Base-by-base conservation (phyloP, 2,888 invertebrate genomes). In the Scaeva pyrastri region DNA sequence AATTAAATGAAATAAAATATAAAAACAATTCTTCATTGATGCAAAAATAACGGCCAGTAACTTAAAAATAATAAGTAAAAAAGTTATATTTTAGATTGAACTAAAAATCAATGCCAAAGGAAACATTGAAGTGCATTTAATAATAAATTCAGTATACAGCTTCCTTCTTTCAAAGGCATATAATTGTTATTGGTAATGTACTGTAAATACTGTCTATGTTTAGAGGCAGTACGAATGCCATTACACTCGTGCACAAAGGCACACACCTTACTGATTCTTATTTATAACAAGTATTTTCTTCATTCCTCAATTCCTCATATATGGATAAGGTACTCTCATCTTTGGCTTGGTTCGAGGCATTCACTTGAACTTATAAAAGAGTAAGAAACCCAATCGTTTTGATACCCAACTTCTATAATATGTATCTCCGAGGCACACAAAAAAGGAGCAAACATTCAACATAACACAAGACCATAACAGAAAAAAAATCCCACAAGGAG, bases 181-280 rank as follows among this genome's bases (percentile, higher is more conserved):
- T n/a, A n/a, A n/a, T 48, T 48, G 3, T 48, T 48, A 19, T 19
- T 48, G 19, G 10, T 48, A 19, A 0, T 16, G 10, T 11, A n/a
- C n/a, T n/a, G n/a, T n/a, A n/a, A n/a, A n/a, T n/a, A n/a, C n/a
- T n/a, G n/a, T n/a, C n/a, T n/a, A n/a, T n/a, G n/a, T n/a, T n/a
- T 48, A 11, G 12, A 21, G 6, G 21, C 50, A 50, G 21, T 1
- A 23, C 12, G 21, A 23, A 12, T 50, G 21, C 50, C 11, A 50
- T 19, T 48, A 50, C 21, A 50, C 7, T n/a, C n/a, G n/a, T n/a
- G n/a, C n/a, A 31, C 7, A 6, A 7, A 31, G 3, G 50, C 21
- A 21, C 50, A 50, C 50, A 50, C 50, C 21, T 50, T 50, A 21
- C 21, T 14, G 21, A 21, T 50, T 50, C 21, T 50, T 50, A 50